Evolutionary conservation across 2,888 invertebrate genomes (phyloP).

Genomic region (Eulithis testata): DNA sequence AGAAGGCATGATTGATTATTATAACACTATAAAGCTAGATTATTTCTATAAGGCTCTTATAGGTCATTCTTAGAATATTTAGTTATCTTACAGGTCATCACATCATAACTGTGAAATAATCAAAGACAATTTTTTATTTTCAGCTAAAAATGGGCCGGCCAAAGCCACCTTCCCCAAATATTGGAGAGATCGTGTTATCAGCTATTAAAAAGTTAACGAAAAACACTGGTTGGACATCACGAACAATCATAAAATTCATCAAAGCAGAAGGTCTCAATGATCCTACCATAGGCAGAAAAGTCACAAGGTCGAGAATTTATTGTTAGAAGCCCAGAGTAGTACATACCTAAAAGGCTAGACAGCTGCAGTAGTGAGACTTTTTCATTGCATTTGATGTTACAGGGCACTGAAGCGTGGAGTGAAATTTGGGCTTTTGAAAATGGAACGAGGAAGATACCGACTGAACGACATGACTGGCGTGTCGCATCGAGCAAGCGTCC

Average conservation of each 20-base stretch:
- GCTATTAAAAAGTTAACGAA: constrained; percentile 64
- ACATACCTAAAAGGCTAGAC: not conserved
- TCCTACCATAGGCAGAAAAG: constrained; percentile 56
- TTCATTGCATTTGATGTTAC: constrained; percentile 17
- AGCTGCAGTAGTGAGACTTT: constrained; percentile 28
- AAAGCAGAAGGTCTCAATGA: constrained; percentile 56
- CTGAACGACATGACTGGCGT: constrained; percentile 54
- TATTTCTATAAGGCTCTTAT: too few species aligned
- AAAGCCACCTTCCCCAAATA: constrained; percentile 37
- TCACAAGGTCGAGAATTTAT: constrained; percentile 50
- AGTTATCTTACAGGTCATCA: too few species aligned
- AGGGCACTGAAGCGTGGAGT: constrained; percentile 60
- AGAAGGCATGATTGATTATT: too few species aligned
- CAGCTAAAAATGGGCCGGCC: constrained; percentile 3
- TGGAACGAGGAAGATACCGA: constrained; percentile 59
- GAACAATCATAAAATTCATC: constrained; percentile 69
- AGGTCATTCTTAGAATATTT: too few species aligned
- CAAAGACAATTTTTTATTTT: not conserved
- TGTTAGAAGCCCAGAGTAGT: too few species aligned
- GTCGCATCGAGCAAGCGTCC: constrained; percentile 39
- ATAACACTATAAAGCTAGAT: too few species aligned
- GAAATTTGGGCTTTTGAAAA: constrained; percentile 56
- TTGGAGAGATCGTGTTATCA: constrained; percentile 60
- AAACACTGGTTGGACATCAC: constrained; percentile 67
- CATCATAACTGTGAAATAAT: too few species aligned